phyloP scores from a whole-genome alignment of 2,888 invertebrate species.

The Encarsia formosa region DNA sequence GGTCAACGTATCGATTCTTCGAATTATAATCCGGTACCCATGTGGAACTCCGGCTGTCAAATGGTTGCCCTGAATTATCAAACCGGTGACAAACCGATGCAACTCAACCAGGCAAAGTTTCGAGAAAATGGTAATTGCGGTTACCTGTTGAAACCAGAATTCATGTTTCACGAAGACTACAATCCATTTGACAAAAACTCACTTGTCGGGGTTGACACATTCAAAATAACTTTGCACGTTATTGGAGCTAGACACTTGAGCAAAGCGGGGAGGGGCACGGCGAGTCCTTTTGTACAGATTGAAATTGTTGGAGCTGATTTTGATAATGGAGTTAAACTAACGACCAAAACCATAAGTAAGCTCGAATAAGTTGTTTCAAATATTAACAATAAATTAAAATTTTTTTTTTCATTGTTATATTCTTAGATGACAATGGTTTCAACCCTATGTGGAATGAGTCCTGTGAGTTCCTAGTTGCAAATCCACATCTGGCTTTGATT shows the following conservation, averaged over 20 bases:
- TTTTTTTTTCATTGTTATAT: slow-evolving; percentile 12
- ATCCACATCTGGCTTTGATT: slow-evolving; percentile 78
- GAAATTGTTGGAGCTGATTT: slow-evolving; percentile 86
- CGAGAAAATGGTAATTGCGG: slow-evolving; percentile 90
- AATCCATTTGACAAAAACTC: slow-evolving; percentile 71
- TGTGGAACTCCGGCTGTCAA: slow-evolving; percentile 96
- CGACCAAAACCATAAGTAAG: slow-evolving; percentile 81
- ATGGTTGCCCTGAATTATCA: slow-evolving; percentile 98
- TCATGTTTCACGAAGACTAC: slow-evolving; percentile 76
- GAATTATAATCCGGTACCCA: slow-evolving; percentile 90
- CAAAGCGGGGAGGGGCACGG: slow-evolving; percentile 77
- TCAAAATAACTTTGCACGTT: slow-evolving; percentile 68
- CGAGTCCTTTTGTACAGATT: slow-evolving; percentile 88
- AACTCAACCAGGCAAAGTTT: slow-evolving; percentile 91
- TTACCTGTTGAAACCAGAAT: slow-evolving; percentile 84
- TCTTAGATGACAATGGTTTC: slow-evolving; percentile 84
- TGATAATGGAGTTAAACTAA: slow-evolving; percentile 77
- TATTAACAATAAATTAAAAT: neutral
- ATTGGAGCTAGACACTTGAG: slow-evolving; percentile 87
- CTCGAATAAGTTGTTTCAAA: slow-evolving; percentile 29
- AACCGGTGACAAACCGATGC: slow-evolving; percentile 93
- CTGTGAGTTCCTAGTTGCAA: slow-evolving; percentile 76
- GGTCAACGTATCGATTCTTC: slow-evolving; percentile 94
- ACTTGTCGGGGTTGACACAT: slow-evolving; percentile 58
- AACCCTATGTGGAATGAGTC: slow-evolving; percentile 89